These are phyloP conservation scores for Rousettus leschenaultii DNA, from an alignment of 2,113 vertebrate genomes.

Conservation along the genomic window DNA sequence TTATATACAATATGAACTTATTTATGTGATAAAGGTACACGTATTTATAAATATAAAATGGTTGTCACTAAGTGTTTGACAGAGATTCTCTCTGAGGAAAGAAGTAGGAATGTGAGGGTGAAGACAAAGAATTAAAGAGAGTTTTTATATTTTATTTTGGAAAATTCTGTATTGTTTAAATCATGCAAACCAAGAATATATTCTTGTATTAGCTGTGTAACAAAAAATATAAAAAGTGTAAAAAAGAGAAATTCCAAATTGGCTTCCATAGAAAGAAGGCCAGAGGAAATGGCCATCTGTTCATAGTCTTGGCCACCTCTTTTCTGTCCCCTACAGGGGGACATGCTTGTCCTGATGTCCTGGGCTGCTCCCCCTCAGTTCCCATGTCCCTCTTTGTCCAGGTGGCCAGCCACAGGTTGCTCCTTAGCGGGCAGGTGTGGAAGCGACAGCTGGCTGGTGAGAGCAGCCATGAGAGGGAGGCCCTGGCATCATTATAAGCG, in stretches of 20 bases:
- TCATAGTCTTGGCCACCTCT: not conserved
- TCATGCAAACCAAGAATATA: not conserved
- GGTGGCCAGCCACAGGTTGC: fast-evolving
- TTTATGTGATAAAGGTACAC: not conserved
- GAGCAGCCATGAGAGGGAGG: fast-evolving
- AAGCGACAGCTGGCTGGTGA: not conserved
- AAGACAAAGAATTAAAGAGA: not conserved
- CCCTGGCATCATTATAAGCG: not conserved
- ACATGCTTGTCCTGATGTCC: not conserved
- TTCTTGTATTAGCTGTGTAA: not conserved
- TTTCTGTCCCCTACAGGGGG: not conserved
- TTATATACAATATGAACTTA: no score
- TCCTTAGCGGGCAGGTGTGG: fast-evolving
- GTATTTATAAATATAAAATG: not conserved
- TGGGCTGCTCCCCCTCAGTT: not conserved
- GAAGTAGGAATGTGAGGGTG: no score
- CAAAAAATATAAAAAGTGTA: not conserved
- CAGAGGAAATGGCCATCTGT: not conserved
- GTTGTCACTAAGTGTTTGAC: not conserved
- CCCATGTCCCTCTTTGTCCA: not conserved
- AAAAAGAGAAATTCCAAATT: not conserved
- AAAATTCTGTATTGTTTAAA: not conserved
- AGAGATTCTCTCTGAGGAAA: not conserved
- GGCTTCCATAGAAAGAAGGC: not conserved
- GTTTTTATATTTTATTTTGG: not conserved